Conservation (phyloP, 2,888 invertebrate species). For the Drosophila fulvimacula region DNA sequence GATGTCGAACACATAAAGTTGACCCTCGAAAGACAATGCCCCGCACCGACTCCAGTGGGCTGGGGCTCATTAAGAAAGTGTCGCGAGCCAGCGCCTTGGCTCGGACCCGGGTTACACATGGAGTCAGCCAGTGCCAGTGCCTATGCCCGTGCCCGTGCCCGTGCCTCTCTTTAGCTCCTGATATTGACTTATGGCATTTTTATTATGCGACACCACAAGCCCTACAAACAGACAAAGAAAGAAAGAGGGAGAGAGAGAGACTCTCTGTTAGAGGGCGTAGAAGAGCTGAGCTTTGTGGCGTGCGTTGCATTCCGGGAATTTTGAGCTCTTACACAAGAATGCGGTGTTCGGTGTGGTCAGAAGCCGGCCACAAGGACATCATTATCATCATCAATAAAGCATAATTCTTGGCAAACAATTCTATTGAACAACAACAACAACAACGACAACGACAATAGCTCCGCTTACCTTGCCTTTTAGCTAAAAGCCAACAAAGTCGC, state of each 20-base stretch:
- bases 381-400: slow-evolving; percentile 82
- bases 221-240: neutral
- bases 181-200: slow-evolving; percentile 80
- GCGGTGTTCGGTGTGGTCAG: slow-evolving; percentile 29
- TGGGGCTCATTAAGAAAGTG: slow-evolving; percentile 69
- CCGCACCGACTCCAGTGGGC: slow-evolving; percentile 13
- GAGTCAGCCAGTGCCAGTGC: slow-evolving; percentile 6
- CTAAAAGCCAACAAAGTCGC: slow-evolving; percentile 50
- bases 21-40: slow-evolving; percentile 51
- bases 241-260: neutral
- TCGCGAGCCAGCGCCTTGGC: slow-evolving; percentile 28
- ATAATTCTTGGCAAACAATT: slow-evolving; percentile 81
- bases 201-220: slow-evolving; percentile 59
- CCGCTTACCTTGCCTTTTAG: slow-evolving; percentile 11
- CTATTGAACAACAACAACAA: slow-evolving; percentile 80
- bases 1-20: slow-evolving; percentile 41
- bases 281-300: slow-evolving; percentile 31
- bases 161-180: slow-evolving; percentile 35
- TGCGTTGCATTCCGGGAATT: slow-evolving; percentile 70
- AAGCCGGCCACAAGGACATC: slow-evolving; percentile 73
- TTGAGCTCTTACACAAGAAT: slow-evolving; percentile 62
- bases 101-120: neutral
- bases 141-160: neutral
- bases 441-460: slow-evolving; percentile 37
- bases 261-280: neutral